Evolutionary conservation across 2,888 invertebrate genomes (phyloP).

Genomic region (Dinocampus coccinellae): DNA sequence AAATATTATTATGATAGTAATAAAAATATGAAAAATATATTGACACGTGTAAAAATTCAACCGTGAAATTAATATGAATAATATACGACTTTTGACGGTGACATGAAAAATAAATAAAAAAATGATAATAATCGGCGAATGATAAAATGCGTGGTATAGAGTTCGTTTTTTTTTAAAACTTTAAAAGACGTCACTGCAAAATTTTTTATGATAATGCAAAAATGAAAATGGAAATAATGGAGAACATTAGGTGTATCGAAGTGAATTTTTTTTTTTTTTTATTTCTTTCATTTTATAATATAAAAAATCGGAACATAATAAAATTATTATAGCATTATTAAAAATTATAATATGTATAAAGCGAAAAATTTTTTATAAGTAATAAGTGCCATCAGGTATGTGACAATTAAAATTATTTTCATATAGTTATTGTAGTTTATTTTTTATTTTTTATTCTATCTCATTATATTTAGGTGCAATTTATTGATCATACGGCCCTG

Average conservation of each 20-base stretch:
- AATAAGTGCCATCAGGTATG: neutral
- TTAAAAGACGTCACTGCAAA: neutral
- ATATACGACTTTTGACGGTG: neutral
- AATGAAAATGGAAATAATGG: too few species aligned
- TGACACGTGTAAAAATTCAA: too few species aligned
- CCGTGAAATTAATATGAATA: neutral
- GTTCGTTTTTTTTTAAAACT: neutral
- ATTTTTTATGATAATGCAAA: neutral
- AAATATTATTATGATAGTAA: too few species aligned
- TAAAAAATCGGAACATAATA: neutral
- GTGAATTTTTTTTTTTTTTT: too few species aligned
- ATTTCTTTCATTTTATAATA: neutral
- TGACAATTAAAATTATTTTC: too few species aligned
- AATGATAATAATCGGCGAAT: neutral
- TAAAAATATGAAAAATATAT: too few species aligned
- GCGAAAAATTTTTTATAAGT: too few species aligned
- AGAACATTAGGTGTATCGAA: neutral
- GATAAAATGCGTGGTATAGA: neutral
- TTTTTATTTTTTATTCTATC: too few species aligned
- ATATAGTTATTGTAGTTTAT: too few species aligned
- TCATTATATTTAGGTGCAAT: neutral
- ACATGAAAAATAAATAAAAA: neutral
- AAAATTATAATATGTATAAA: neutral
- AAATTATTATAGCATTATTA: neutral
- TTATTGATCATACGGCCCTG: constrained; percentile 22